These are phyloP conservation scores for Amiota minor DNA, from an alignment of 2,888 invertebrate genomes.

Conservation along the genomic window DNA sequence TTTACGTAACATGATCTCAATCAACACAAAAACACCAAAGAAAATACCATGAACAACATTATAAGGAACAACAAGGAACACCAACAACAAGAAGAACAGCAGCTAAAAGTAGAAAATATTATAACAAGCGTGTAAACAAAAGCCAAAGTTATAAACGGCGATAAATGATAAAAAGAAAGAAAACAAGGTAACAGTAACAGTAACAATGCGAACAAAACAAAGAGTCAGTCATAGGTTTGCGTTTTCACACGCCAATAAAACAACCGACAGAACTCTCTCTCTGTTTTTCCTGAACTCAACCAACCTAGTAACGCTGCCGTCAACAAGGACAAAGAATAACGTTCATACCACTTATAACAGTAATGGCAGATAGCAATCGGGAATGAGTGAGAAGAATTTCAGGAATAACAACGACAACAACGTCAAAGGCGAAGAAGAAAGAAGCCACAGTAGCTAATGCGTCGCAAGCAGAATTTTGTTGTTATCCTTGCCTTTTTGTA, in stretches of 20 bases:
- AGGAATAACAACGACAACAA: neutral
- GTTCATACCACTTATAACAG: no score
- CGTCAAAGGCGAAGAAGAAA: neutral
- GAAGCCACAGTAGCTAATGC: slow-evolving; percentile 6
- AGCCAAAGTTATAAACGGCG: slow-evolving; percentile 27
- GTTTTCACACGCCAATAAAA: neutral
- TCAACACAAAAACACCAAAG: slow-evolving; percentile 61
- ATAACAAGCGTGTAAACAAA: slow-evolving; percentile 64
- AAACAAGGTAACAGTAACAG: neutral
- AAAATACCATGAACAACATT: slow-evolving; percentile 44
- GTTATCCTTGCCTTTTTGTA: slow-evolving; percentile 3
- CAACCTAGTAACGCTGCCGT: no score
- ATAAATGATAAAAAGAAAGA: neutral
- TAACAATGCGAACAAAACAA: neutral
- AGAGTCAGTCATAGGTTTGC: slow-evolving; percentile 4
- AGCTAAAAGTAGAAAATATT: slow-evolving; percentile 12
- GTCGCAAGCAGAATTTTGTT: neutral
- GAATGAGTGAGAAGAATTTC: no score
- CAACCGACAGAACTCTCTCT: no score
- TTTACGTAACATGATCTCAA: slow-evolving; percentile 70
- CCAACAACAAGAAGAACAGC: slow-evolving; percentile 5
- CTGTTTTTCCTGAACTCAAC: no score
- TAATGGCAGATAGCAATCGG: no score
- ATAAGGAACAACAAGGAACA: slow-evolving; percentile 41
- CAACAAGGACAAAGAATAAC: no score